These are phyloP conservation scores for Damaliscus lunatus DNA, from an alignment of 2,113 vertebrate genomes.

Conservation along the genomic window DNA sequence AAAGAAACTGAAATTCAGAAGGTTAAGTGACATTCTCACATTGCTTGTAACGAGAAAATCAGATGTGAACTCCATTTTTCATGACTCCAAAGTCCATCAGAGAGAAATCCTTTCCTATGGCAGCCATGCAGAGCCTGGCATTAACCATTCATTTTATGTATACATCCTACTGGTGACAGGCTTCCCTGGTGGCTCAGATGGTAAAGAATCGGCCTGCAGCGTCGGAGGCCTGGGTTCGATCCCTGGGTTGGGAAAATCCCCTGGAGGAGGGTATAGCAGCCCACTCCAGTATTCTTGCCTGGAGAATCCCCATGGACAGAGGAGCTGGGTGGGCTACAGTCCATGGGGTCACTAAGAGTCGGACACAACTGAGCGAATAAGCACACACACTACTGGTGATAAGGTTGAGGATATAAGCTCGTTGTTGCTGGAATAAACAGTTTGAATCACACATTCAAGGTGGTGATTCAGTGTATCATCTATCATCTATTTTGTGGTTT, in stretches of 20 bases:
- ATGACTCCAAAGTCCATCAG: not conserved
- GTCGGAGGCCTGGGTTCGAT: not conserved
- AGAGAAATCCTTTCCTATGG: not conserved
- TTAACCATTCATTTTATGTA: not conserved
- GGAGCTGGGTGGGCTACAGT: not conserved
- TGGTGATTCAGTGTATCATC: not conserved
- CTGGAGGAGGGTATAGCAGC: not conserved
- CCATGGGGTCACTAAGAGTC: too few species aligned
- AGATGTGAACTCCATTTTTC: not conserved
- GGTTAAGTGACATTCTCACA: not conserved
- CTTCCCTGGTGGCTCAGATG: not conserved
- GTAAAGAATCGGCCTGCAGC: not conserved
- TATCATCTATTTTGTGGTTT: not conserved
- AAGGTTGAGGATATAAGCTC: not conserved
- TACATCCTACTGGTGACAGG: not conserved
- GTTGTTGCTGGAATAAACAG: not conserved
- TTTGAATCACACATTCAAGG: not conserved
- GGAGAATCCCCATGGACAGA: not conserved
- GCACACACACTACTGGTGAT: not conserved
- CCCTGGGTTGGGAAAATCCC: not conserved
- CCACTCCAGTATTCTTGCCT: not conserved
- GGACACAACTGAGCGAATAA: fast-evolving
- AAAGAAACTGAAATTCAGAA: not conserved
- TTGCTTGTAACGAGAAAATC: not conserved
- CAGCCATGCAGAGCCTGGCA: not conserved